Evolutionary conservation across 2,797 vertebrate genomes (phyloP), one percentile per base, ranked within the genome.

Genomic region (Avahi laniger): DNA sequence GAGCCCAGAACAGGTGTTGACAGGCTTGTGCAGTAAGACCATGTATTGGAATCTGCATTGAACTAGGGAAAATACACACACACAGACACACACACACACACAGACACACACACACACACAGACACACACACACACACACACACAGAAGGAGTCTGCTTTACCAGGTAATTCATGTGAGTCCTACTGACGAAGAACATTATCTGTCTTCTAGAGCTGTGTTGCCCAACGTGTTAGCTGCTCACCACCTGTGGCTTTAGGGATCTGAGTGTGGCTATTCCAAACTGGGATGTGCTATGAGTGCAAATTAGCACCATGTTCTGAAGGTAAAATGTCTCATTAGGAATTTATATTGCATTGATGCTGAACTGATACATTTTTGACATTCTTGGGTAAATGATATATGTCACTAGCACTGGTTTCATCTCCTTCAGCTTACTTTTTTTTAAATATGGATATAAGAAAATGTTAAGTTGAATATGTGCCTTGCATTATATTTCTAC

Each of bases 311-410:
- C 5, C 5, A 22, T 10, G 15, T 38, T 65, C 33, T n/a, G 48
- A 93, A 67, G 5, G 28, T 54, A 61, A 83, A 50, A 50, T 26
- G 38, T 67, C 10, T 46, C 15, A 48, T 61, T 81, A 61, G 4
- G 17, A 43, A 89, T 43, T 80, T 35, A 73, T 17, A 22, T n/a
- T 35, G 4, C 83, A 76, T 81, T 35, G 3, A 33, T 43, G 18
- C 33, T 63, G 41, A 85, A 73, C 91, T 61, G 3, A 91, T 65
- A 52, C 61, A 63, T 57, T 8, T 61, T 57, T 93, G 46, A 80
- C 14, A 84, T 26, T 38, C 78, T 46, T 7, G 24, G 30, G 67
- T 93, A 30, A 72, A 84, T 30, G 70, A 95, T 63, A 46, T 85
- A 65, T 26, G 50, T 11, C 41, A 61, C 17, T 84, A 50, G 28